A percentile compares a stretch with the other conserved stretches of the same genome.
phyloP scores from a whole-genome alignment of 2,888 invertebrate genomes.

The Pyrrhia umbra region DNA sequence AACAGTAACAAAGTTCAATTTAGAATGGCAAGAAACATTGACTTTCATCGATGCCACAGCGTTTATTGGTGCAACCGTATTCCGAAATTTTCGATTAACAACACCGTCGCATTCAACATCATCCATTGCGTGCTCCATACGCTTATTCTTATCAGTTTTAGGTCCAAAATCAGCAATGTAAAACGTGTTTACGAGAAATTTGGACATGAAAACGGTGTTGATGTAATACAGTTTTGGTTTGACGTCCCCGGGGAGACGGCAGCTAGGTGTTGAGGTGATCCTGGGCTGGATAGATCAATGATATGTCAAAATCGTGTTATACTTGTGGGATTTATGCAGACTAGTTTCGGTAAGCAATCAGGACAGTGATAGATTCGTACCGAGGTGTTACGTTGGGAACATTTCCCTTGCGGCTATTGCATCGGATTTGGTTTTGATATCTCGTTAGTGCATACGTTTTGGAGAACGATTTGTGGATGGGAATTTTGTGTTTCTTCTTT shows the following conservation, averaged over 20 bases:
- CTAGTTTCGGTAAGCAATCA: slow-evolving; percentile 77
- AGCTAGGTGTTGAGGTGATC: slow-evolving; percentile 85
- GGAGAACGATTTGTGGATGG: slow-evolving; percentile 32
- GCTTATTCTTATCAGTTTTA: accelerated
- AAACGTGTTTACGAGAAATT: accelerated
- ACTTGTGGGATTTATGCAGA: slow-evolving; percentile 85
- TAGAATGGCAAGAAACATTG: background rate
- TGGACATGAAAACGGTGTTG: slow-evolving; percentile 49
- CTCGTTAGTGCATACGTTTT: slow-evolving; percentile 63
- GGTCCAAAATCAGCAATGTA: slow-evolving; percentile 50
- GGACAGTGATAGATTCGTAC: slow-evolving; percentile 85
- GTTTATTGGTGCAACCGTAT: slow-evolving; percentile 51
- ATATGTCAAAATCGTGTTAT: slow-evolving; percentile 88
- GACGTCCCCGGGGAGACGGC: slow-evolving; percentile 75
- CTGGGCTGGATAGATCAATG: slow-evolving; percentile 85
- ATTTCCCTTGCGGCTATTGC: slow-evolving; percentile 67
- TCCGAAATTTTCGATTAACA: slow-evolving; percentile 51
- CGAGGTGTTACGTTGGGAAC: slow-evolving; percentile 64
- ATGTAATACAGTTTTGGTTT: slow-evolving; percentile 71
- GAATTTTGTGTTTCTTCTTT: slow-evolving; percentile 6
- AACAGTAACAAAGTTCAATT: background rate
- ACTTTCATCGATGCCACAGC: slow-evolving; percentile 56
- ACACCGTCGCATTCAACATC: slow-evolving; percentile 14
- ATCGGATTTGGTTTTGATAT: slow-evolving; percentile 62
- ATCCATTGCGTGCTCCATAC: slow-evolving; percentile 56